Base-by-base conservation (phyloP, 1,140 invertebrate species). In the Achatina immaculata region DNA sequence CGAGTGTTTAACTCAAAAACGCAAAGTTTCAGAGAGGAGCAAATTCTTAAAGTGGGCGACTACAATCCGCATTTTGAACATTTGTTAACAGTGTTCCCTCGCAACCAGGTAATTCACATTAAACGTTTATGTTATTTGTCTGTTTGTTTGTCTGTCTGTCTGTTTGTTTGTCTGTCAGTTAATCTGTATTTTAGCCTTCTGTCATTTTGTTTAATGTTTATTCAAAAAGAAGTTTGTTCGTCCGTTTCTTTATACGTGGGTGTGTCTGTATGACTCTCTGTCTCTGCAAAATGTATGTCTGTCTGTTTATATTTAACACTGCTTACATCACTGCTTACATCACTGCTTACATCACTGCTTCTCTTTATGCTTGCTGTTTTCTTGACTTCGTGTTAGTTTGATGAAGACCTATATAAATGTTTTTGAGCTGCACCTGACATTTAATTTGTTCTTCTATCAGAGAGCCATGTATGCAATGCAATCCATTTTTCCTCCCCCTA, bases 51-150 rank as follows among this genome's bases (percentile, higher is more conserved):
- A 68, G 65, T 78, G 58, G 76, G 76, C 40, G 43, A 78, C 28
- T 78, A 78, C 76, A 48, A 24, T 14, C 76, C 76, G 1, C 76
- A 78, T n/a, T 78, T 78, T 68, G 58, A 78, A 43, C 76, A 78
- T 38, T 31, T 78, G 0, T n/a, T 78, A 24, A 78, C 42, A 6
- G 76, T 78, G 40, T 78, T 78, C 38, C 76, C 76, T n/a, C 58
- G 76, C n/a, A 58, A 72, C n/a, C 66, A 78, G 68, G 66, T 58
- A 72, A 7, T 45, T n/a, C n/a, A n/a, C n/a, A n/a, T n/a, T n/a
- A n/a, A n/a, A n/a, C n/a, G n/a, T 24, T 45, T 45, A 43, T 21
- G 21, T 3, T 21, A 24, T 36, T 45, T 68, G 28, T 11, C 7
- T 21, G 45, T 36, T 6, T 31, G 34, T 21, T 14, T 21, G 28